Percentiles rank a stretch among this genome's conserved stretches.
Evolutionary conservation across 2,888 invertebrate genomes (phyloP).

Genomic region (Sepiola atlantica): DNA sequence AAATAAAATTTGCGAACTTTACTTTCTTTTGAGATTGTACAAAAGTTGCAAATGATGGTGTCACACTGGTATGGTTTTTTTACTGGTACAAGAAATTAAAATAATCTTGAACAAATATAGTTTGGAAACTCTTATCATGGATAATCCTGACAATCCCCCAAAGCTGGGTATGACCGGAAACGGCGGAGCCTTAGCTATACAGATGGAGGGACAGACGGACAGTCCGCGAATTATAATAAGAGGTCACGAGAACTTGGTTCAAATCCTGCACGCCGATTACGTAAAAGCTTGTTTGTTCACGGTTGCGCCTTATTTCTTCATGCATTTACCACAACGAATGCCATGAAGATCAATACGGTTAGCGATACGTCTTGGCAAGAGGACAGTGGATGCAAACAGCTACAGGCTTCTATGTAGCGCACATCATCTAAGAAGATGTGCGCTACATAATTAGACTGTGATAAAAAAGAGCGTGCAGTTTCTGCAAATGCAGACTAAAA

Average conservation of each 20-base stretch:
- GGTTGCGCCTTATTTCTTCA: background rate
- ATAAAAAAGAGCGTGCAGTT: background rate
- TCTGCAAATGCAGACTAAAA: background rate
- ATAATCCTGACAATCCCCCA: no score
- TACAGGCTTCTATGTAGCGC: background rate
- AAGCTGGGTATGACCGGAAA: no score
- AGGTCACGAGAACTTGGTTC: background rate
- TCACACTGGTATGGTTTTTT: no score
- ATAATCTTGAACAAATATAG: no score
- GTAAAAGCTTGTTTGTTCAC: background rate
- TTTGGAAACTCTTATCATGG: no score
- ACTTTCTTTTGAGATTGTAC: no score
- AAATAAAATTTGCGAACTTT: no score
- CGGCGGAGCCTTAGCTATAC: no score
- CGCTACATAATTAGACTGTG: background rate
- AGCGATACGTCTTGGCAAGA: background rate
- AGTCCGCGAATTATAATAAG: no score
- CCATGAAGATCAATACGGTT: background rate
- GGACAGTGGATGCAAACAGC: constrained; percentile 11
- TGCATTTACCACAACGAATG: constrained; percentile 32
- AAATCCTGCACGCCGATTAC: background rate
- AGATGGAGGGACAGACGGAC: no score
- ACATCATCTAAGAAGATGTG: background rate
- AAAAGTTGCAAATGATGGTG: no score
- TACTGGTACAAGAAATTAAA: no score